phyloP scores from a whole-genome alignment of 2,888 invertebrate species.

The Heliconius cydno region DNA sequence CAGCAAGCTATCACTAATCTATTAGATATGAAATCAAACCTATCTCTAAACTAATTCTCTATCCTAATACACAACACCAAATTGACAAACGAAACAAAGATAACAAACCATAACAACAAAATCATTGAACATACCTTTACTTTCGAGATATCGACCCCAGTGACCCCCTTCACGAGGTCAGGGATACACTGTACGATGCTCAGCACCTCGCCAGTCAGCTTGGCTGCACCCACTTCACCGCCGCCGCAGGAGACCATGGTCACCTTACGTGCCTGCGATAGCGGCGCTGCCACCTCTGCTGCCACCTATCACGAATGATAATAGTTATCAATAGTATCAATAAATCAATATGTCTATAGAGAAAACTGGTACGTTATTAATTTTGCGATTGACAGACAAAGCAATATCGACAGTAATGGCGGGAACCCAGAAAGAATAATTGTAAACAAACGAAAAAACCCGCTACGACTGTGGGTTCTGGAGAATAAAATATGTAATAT shows the following conservation, averaged over 20 bases:
- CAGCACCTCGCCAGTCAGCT: conserved; percentile 96
- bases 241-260: conserved; percentile 97
- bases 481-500: no score
- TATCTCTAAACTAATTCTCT: not conserved
- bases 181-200: conserved; percentile 96
- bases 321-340: not conserved
- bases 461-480: no score
- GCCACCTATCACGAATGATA: conserved; percentile 87
- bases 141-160: conserved; percentile 97
- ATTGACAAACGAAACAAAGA: not conserved
- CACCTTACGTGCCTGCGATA: conserved; percentile 96
- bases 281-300: conserved; percentile 97
- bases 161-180: conserved; percentile 93
- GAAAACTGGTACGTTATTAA: not conserved
- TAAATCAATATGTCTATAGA: not conserved
- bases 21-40: no score
- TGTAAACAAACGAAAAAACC: not conserved
- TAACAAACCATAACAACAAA: not conserved
- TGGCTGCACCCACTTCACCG: conserved; percentile 96
- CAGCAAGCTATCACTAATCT: no score
- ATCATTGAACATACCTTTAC: conserved; percentile 65
- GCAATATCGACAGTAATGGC: not conserved
- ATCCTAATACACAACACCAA: not conserved
- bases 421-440: not conserved
- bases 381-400: not conserved